Evolutionary conservation across 2,113 vertebrate species (phyloP), one percentile per base, ranked within the genome.

Genomic region (Xiphorhynchus elegans): DNA sequence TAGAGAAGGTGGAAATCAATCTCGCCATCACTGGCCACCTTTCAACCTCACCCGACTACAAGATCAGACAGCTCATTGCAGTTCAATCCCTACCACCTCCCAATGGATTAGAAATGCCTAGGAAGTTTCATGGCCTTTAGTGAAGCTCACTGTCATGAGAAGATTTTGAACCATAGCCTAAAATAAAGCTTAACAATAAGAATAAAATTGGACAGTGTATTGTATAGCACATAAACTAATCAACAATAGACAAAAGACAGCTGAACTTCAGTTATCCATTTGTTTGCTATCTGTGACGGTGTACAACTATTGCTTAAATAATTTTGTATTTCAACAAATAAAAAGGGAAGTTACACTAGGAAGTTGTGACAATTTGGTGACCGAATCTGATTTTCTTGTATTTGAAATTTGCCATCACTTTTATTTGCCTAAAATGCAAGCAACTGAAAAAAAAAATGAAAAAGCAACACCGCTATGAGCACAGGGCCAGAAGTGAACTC

Each of bases 161-260:
- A 42, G 25, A 47, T 67, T 76, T 39, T 53, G 56, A 66, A 73
- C 46, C 49, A 28, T 1, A 62, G 37, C 42, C 20, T 50, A 63
- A 87, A 95, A 88, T 69, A 95, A 70, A 94, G n/a, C 58, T 86
- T 81, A 72, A 24, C n/a, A 76, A 59, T 55, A 62, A 42, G 29
- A 75, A 72, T 84, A 72, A 83, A 93, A 70, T 1, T 59, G 13
- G 75, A 63, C 59, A 59, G 63, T 69, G 56, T 63, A 85, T 35
- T 66, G 59, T 52, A 58, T 2, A 64, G 28, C n/a, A 49, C 24
- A 84, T 20, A 18, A 85, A 8, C 35, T 35, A 64, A 74, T 18
- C 35, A 94, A 85, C 44, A 72, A 64, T 1, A 76, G 68, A 80
- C 63, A 68, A 68, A 81, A 40, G 37, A 73, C 50, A 89, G 55